A percentile compares a stretch with the other conserved stretches of the same genome.
Conservation (phyloP, 2,888 invertebrate species). For the Dicyrtoma fusca region DNA sequence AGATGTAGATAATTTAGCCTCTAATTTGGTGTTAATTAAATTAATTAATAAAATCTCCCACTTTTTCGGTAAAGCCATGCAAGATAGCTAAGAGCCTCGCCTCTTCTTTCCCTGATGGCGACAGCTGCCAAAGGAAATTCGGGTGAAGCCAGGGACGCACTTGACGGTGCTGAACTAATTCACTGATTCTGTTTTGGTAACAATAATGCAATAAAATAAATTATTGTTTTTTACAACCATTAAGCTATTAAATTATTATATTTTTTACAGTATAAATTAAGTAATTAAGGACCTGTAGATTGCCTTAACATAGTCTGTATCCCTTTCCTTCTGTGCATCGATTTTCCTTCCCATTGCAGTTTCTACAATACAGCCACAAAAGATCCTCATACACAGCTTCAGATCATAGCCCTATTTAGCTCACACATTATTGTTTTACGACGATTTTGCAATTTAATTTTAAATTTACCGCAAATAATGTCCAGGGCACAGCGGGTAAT, state of each 20-base stretch:
- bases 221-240: too few species aligned
- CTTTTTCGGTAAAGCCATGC: slow-evolving; percentile 66
- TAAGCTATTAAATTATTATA: too few species aligned
- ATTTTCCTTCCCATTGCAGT: slow-evolving; percentile 81
- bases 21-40: background rate
- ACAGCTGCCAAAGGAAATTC: slow-evolving; percentile 65
- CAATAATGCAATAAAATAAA: too few species aligned
- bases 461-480: slow-evolving; percentile 69
- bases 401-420: too few species aligned
- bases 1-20: background rate
- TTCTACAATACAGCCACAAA: slow-evolving; percentile 65
- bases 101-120: slow-evolving; percentile 65
- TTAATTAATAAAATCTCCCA: background rate
- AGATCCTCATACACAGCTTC: background rate
- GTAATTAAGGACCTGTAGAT: slow-evolving; percentile 70
- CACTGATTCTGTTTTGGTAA: slow-evolving; percentile 18
- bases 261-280: too few species aligned
- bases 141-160: slow-evolving; percentile 65
- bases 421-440: too few species aligned
- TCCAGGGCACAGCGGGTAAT: slow-evolving; percentile 69
- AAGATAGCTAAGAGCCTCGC: slow-evolving; percentile 65
- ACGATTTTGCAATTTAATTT: too few species aligned
- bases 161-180: slow-evolving; percentile 36
- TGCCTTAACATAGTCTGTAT: slow-evolving; percentile 73
- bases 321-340: slow-evolving; percentile 70